Conservation (phyloP, 1,140 invertebrate genomes). For the Zophobas morio region DNA sequence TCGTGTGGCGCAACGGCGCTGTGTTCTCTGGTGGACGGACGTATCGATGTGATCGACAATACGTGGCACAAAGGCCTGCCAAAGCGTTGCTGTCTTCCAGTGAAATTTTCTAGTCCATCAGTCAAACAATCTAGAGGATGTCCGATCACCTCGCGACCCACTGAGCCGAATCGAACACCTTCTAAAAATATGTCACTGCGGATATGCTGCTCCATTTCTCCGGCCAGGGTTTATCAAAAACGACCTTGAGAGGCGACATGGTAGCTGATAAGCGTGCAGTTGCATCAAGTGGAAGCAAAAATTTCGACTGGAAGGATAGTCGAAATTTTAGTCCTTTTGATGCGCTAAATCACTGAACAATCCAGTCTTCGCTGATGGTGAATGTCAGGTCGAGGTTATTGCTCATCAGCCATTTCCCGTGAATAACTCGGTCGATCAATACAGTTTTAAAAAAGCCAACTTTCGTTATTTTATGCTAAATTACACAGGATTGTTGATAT, state of each 20-base stretch:
- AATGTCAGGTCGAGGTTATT: no score
- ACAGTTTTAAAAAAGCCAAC: no score
- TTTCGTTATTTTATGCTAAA: no score
- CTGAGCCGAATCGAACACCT: constrained; percentile 34
- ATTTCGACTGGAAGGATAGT: no score
- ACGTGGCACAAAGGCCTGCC: constrained; percentile 25
- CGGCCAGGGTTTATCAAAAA: neutral
- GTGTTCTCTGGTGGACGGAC: constrained; percentile 5
- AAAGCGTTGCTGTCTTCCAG: constrained; percentile 19
- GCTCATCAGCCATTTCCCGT: no score
- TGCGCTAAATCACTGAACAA: no score
- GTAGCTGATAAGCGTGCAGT: constrained; percentile 14
- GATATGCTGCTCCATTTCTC: constrained; percentile 19
- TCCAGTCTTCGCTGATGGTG: no score
- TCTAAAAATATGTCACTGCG: constrained; percentile 35
- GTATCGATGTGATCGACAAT: constrained; percentile 21
- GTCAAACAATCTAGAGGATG: constrained; percentile 35
- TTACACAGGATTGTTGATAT: no score
- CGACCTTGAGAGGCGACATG: constrained; percentile 2
- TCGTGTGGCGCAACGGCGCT: constrained; percentile 10
- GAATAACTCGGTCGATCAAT: no score
- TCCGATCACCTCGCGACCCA: constrained; percentile 28
- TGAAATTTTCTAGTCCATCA: constrained; percentile 40
- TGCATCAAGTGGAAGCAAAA: neutral
- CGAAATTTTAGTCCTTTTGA: no score